These are phyloP conservation scores for Tyria jacobaeae DNA, from an alignment of 2,888 invertebrate species.

Conservation along the genomic window DNA sequence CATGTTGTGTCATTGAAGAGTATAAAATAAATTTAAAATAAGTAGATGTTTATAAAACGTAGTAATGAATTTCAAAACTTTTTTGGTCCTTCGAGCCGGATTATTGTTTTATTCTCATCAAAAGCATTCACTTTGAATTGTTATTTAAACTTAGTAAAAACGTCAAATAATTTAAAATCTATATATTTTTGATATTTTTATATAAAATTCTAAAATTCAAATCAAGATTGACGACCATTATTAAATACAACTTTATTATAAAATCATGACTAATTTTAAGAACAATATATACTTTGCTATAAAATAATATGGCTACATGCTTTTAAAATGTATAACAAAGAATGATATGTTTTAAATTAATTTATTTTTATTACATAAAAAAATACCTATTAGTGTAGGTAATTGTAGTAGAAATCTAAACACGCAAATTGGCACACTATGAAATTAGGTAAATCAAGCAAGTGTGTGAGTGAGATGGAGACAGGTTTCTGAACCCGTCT, in stretches of 20 bases:
- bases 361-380: conserved; percentile 11
- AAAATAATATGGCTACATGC: conserved; percentile 16
- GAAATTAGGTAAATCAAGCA: background rate
- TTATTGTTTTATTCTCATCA: no score
- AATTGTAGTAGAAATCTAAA: background rate
- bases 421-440: background rate
- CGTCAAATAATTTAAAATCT: no score
- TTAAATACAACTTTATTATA: conserved; percentile 3
- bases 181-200: background rate
- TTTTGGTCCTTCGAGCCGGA: no score
- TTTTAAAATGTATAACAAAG: conserved; percentile 10
- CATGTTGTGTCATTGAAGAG: no score
- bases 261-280: background rate
- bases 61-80: no score
- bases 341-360: conserved; percentile 22
- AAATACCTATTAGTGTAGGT: conserved; percentile 4
- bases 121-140: no score
- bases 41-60: no score
- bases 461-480: no score
- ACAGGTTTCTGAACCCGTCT: no score
- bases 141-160: no score
- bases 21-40: no score
- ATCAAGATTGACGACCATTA: background rate
- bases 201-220: background rate
- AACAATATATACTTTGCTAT: conserved; percentile 4